Percentiles rank a stretch among this genome's conserved stretches.
These are phyloP conservation scores for Buceros bicornis DNA, from an alignment of 2,797 vertebrate species.

Conservation along the genomic window DNA sequence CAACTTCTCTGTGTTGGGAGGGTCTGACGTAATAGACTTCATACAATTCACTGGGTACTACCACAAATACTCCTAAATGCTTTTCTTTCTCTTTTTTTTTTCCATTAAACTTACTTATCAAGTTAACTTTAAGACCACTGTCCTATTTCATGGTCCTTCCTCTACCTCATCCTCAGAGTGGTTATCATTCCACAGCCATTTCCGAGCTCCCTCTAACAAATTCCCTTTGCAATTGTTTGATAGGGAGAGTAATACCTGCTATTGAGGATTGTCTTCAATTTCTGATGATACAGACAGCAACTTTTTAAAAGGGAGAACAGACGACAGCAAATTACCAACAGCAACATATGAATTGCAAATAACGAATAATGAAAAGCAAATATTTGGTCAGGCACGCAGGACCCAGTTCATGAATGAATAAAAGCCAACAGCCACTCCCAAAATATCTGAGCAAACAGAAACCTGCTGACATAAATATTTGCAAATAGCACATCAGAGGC, in stretches of 20 bases:
- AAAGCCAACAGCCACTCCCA: conserved; percentile 24
- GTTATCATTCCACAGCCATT: background rate
- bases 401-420: background rate
- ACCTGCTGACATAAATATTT: conserved; percentile 2
- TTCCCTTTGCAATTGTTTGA: background rate
- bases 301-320: background rate
- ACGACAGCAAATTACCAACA: background rate
- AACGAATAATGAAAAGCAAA: conserved; percentile 31
- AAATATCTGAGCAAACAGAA: conserved; percentile 26
- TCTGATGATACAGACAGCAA: background rate
- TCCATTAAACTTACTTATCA: background rate
- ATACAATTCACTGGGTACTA: background rate
- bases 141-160: background rate
- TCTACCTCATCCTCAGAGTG: background rate
- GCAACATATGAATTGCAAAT: conserved; percentile 11
- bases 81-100: background rate
- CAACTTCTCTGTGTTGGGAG: background rate
- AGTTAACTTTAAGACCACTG: background rate
- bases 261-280: background rate
- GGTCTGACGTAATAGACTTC: background rate
- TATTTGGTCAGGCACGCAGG: background rate
- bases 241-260: background rate
- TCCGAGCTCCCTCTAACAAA: background rate
- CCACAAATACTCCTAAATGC: background rate
- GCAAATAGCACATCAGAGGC: background rate